phyloP scores from a whole-genome alignment of 2,888 invertebrate species.

The Pristionchus fissidentatus region DNA sequence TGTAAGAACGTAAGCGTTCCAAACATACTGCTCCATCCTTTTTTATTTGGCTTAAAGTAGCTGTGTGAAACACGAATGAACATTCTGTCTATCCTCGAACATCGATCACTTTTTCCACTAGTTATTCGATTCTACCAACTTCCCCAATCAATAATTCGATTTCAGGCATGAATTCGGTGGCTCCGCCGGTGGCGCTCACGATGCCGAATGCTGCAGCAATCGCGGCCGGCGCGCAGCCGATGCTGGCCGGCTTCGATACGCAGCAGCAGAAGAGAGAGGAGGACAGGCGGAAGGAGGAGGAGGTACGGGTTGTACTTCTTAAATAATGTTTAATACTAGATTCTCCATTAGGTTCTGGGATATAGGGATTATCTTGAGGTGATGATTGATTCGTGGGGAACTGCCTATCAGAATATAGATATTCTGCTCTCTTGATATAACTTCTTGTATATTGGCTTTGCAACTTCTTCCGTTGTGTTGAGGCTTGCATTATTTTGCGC shows the following conservation, averaged over 20 bases:
- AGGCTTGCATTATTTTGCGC: too few relatives aligned
- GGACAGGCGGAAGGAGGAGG: constrained; percentile 62
- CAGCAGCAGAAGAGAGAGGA: constrained; percentile 42
- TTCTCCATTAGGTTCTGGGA: neutral
- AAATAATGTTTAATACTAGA: neutral
- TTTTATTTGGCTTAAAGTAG: neutral
- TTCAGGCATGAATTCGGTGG: constrained; percentile 59
- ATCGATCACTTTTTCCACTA: neutral
- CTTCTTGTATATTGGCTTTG: too few relatives aligned
- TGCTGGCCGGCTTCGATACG: constrained; percentile 47
- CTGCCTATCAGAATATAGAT: too few relatives aligned
- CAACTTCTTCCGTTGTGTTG: too few relatives aligned
- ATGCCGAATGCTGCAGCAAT: constrained; percentile 51
- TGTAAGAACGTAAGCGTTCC: neutral
- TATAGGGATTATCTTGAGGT: neutral
- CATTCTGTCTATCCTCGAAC: neutral
- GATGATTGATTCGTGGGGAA: neutral
- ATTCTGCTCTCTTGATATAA: too few relatives aligned
- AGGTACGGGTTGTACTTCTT: constrained; percentile 47
- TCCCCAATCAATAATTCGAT: neutral
- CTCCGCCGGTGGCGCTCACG: constrained; percentile 57
- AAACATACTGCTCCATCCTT: neutral
- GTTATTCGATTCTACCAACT: neutral
- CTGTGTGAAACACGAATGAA: neutral
- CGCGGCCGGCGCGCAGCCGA: constrained; percentile 51